These are phyloP conservation scores for Catharus ustulatus DNA, from an alignment of 2,797 vertebrate genomes.

Conservation along the genomic window DNA sequence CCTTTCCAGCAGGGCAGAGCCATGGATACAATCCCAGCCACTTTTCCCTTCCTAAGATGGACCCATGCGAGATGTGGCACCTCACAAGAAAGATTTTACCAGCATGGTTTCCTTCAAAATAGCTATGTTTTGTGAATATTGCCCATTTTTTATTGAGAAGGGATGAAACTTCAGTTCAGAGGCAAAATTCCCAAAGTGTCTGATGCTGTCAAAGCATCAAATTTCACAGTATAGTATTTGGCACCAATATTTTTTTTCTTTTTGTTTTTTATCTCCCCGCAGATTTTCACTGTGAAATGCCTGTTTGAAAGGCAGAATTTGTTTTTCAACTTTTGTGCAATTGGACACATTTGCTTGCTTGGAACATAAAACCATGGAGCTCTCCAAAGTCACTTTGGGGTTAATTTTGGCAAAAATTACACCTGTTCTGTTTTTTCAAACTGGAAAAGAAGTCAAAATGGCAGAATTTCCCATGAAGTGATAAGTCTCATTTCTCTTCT, in stretches of 20 bases:
- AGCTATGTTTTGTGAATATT: not conserved
- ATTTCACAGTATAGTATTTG: not conserved
- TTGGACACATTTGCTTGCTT: constrained; percentile 3
- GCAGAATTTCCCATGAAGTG: not conserved
- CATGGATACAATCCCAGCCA: not conserved
- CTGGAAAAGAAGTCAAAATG: not conserved
- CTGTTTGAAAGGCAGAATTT: not conserved
- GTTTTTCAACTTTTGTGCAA: constrained; percentile 3
- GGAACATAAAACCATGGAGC: not conserved
- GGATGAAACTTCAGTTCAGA: not conserved
- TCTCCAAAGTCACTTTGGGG: not conserved
- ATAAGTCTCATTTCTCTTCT: not conserved
- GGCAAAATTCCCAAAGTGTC: not conserved
- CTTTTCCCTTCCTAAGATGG: not conserved
- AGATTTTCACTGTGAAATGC: not conserved
- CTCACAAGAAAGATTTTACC: not conserved
- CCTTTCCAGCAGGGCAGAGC: not conserved
- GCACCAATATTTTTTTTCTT: not conserved
- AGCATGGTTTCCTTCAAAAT: not conserved
- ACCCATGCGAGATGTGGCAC: no score
- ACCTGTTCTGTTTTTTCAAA: constrained; percentile 17
- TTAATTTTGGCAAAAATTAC: not conserved
- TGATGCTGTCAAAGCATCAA: not conserved
- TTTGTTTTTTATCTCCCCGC: accelerated
- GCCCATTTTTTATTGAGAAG: not conserved